phyloP scores from a whole-genome alignment of 2,797 vertebrate genomes.

The Xenentodon cancila region DNA sequence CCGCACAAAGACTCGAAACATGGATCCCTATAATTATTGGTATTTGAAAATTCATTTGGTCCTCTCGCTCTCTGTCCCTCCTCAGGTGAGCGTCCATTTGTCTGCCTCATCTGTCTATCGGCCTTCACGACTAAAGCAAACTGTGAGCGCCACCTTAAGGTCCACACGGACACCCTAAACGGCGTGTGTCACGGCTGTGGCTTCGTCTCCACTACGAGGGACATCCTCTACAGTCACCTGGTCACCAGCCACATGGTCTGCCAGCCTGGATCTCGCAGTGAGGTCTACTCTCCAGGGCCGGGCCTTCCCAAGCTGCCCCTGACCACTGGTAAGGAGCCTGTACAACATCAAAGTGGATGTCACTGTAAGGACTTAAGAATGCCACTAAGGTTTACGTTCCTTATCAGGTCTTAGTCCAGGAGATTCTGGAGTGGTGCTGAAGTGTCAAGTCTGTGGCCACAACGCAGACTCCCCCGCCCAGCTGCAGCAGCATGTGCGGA shows the following conservation, averaged over 20 bases:
- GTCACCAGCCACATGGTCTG: constrained; percentile 98
- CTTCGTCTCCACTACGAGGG: constrained; percentile 94
- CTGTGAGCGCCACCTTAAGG: constrained; percentile 97
- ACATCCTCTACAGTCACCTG: constrained; percentile 97
- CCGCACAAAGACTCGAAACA: neutral
- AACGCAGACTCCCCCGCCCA: constrained; percentile 84
- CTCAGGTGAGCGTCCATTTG: constrained; percentile 94
- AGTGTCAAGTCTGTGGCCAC: constrained; percentile 86
- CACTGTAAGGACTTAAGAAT: neutral
- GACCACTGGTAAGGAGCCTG: constrained; percentile 77
- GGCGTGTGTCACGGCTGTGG: constrained; percentile 97
- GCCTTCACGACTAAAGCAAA: constrained; percentile 99
- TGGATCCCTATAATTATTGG: neutral
- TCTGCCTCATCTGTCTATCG: constrained; percentile 96
- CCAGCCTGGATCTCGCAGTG: constrained; percentile 93
- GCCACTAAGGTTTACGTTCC: neutral
- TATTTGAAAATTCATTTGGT: neutral
- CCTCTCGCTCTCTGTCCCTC: neutral
- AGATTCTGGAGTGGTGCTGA: constrained; percentile 83
- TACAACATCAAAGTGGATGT: neutral
- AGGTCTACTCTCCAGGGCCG: constrained; percentile 87
- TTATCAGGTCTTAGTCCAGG: constrained; percentile 81
- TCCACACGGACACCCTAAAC: constrained; percentile 94
- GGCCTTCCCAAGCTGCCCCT: constrained; percentile 84
- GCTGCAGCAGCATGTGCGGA: constrained; percentile 89